phyloP scores from a whole-genome alignment of 2,113 vertebrate genomes.

The Aepyceros melampus region DNA sequence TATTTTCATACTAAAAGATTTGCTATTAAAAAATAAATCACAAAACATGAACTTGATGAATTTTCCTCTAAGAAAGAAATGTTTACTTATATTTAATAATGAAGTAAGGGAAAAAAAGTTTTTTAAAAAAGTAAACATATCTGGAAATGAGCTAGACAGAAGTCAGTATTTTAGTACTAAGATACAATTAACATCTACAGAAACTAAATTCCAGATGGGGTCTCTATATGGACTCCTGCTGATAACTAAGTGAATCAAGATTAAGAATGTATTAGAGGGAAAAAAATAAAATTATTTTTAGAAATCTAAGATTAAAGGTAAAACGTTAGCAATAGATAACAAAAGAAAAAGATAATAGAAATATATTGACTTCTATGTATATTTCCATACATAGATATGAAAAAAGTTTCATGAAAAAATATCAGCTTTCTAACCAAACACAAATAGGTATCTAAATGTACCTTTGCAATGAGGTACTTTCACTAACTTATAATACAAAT shows the following conservation, averaged over 20 bases:
- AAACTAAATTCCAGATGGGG: constrained; percentile 16
- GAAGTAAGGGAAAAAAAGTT: not conserved
- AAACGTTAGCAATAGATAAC: not conserved
- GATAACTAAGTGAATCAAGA: not conserved
- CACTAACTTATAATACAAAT: constrained; percentile 35
- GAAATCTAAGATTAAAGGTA: constrained; percentile 8
- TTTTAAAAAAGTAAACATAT: not conserved
- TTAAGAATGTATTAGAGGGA: not conserved
- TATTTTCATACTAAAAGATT: constrained; percentile 25
- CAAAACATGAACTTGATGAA: not conserved
- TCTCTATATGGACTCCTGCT: not conserved
- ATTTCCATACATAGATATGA: not conserved
- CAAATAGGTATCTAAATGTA: constrained; percentile 41
- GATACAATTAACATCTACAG: not conserved
- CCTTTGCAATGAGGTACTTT: constrained; percentile 4
- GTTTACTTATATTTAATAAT: not conserved
- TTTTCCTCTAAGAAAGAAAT: constrained; percentile 11
- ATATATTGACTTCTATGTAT: not conserved
- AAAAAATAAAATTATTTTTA: constrained; percentile 36
- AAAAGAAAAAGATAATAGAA: constrained; percentile 13
- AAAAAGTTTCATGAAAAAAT: constrained; percentile 4
- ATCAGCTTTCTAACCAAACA: constrained; percentile 43
- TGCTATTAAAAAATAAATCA: not conserved
- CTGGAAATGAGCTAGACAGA: not conserved
- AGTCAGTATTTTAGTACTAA: not conserved